Percentiles rank a stretch among this genome's conserved stretches.
These are phyloP conservation scores for Tiliacea citrago DNA, from an alignment of 2,888 invertebrate species.

Conservation along the genomic window DNA sequence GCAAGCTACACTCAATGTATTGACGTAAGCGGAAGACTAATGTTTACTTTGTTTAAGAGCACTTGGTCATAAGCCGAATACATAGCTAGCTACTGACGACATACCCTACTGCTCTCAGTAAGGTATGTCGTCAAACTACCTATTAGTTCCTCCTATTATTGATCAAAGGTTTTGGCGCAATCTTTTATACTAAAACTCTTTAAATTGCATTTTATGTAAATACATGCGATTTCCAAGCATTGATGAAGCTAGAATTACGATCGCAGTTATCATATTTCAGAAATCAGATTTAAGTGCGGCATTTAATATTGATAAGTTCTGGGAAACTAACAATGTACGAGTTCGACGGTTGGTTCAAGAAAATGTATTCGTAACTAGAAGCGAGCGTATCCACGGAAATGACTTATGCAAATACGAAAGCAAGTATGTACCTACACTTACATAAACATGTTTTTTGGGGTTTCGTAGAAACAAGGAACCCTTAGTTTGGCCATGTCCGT, in stretches of 20 bases:
- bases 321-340: slow-evolving; percentile 57
- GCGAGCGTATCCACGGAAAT: slow-evolving; percentile 36
- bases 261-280: slow-evolving; percentile 62
- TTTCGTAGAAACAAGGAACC: neutral
- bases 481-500: too few relatives aligned
- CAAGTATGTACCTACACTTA: neutral
- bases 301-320: slow-evolving; percentile 67
- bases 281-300: slow-evolving; percentile 61
- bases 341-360: slow-evolving; percentile 52
- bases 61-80: slow-evolving; percentile 21
- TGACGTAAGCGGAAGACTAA: slow-evolving; percentile 47
- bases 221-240: slow-evolving; percentile 42
- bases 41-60: slow-evolving; percentile 50
- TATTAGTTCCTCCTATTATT: neutral
- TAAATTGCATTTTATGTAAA: slow-evolving; percentile 34
- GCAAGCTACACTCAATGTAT: slow-evolving; percentile 38
- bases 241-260: slow-evolving; percentile 44
- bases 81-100: slow-evolving; percentile 12
- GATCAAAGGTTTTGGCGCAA: neutral
- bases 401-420: slow-evolving; percentile 37
- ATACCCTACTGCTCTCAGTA: neutral
- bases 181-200: neutral
- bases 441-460: neutral
- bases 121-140: neutral
- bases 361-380: slow-evolving; percentile 59